These are phyloP conservation scores for Cantharis lateralis DNA, from an alignment of 2,888 invertebrate genomes.

Conservation along the genomic window DNA sequence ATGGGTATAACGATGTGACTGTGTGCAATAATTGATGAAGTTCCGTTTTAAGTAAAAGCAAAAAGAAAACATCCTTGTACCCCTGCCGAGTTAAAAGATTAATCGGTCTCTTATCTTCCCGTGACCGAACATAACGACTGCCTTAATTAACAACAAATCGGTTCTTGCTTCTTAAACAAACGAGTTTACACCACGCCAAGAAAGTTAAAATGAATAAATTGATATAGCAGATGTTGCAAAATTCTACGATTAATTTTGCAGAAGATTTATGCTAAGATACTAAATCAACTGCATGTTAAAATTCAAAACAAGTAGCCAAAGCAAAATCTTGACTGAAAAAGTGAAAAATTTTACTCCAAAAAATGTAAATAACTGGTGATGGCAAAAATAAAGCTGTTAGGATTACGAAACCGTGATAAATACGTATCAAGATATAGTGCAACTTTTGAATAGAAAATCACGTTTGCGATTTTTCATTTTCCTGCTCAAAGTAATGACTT, in stretches of 20 bases:
- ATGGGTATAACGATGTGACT: not conserved
- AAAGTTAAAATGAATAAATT: slow-evolving; percentile 25
- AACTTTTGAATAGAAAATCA: slow-evolving; percentile 11
- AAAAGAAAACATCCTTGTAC: slow-evolving; percentile 42
- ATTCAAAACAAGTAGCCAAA: not conserved
- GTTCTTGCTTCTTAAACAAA: slow-evolving; percentile 34
- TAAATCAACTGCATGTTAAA: slow-evolving; percentile 4
- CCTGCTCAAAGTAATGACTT: slow-evolving; percentile 13
- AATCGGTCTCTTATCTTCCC: slow-evolving; percentile 43
- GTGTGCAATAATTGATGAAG: slow-evolving; percentile 24
- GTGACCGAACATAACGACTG: slow-evolving; percentile 42
- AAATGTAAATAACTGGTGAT: not conserved
- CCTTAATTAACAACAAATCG: slow-evolving; percentile 42
- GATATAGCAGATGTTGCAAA: slow-evolving; percentile 18
- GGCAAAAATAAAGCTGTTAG: slow-evolving; percentile 5
- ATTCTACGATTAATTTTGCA: slow-evolving; percentile 20
- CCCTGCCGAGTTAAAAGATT: slow-evolving; percentile 43
- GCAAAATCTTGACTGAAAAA: not conserved
- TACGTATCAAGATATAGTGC: slow-evolving; percentile 13
- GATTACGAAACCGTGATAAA: slow-evolving; percentile 12
- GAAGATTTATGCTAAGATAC: slow-evolving; percentile 11
- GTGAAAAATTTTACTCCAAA: not conserved
- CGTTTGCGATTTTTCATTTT: slow-evolving; percentile 14
- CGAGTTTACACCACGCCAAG: slow-evolving; percentile 25
- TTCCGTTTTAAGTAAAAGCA: slow-evolving; percentile 35